These are phyloP conservation scores for Metridium senile DNA, from an alignment of 92 coral and sea anemone genomes.

Conservation along the genomic window DNA sequence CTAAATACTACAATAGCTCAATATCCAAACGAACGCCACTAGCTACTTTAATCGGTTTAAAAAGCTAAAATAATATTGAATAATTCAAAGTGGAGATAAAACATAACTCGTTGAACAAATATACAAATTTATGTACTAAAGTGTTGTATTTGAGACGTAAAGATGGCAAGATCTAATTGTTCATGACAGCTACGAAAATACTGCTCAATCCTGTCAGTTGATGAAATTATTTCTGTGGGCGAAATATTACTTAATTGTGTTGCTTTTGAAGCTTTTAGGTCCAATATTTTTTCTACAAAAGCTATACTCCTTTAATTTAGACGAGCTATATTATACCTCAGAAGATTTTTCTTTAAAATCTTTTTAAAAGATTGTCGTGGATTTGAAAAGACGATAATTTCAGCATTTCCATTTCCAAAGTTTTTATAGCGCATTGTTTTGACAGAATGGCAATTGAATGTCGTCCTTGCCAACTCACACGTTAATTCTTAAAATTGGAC, in stretches of 20 bases:
- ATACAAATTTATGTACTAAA: not conserved
- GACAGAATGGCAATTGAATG: too few species aligned
- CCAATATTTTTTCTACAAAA: not conserved
- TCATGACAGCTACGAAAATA: not conserved
- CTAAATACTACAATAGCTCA: not conserved
- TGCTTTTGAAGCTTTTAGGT: not conserved
- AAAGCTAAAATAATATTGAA: slow-evolving; percentile 7
- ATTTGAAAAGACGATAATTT: too few species aligned
- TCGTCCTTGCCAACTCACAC: not conserved
- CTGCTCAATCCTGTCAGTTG: not conserved
- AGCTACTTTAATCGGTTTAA: not conserved
- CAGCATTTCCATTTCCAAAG: too few species aligned
- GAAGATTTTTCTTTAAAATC: not conserved
- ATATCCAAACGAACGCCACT: not conserved
- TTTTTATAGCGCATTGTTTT: too few species aligned
- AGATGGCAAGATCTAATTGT: not conserved
- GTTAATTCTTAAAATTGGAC: not conserved
- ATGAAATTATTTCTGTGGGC: not conserved
- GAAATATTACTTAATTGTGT: not conserved
- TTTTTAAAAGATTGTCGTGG: too few species aligned
- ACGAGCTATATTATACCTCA: not conserved
- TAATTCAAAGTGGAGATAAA: not conserved
- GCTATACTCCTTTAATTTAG: too few species aligned
- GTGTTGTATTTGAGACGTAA: not conserved
- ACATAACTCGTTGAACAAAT: not conserved